Conservation (phyloP, 1,140 invertebrate species). For the Calephelis nemesis region DNA sequence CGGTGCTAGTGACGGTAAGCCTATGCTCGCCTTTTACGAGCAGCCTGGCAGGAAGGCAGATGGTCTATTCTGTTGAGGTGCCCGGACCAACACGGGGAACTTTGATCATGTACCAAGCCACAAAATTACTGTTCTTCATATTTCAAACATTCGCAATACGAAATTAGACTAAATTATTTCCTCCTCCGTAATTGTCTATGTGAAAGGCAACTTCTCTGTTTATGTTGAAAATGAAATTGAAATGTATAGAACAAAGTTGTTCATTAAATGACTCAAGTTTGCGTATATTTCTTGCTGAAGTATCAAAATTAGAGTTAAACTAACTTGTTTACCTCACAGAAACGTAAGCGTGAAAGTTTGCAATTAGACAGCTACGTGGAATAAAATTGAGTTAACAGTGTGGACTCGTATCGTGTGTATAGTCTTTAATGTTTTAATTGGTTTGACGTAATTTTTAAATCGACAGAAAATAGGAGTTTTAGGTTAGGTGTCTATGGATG, state of each 20-base stretch:
- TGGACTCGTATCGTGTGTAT: background rate
- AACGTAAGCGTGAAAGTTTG: constrained; percentile 65
- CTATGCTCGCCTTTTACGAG: no score
- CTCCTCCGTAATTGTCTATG: constrained; percentile 26
- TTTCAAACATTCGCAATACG: constrained; percentile 4
- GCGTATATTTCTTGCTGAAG: constrained; percentile 58
- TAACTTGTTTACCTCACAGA: constrained; percentile 66
- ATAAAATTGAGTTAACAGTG: constrained; percentile 38
- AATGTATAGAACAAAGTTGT: constrained; percentile 65
- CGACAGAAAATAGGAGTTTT: no score
- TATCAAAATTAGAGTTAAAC: constrained; percentile 66
- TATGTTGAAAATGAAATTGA: constrained; percentile 61
- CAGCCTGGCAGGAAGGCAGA: no score
- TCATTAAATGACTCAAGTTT: constrained; percentile 65
- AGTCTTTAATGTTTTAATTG: background rate
- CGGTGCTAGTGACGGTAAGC: no score
- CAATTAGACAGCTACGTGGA: constrained; percentile 47
- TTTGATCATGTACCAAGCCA: no score
- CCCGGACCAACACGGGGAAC: no score
- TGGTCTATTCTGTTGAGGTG: no score
- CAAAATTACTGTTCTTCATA: background rate
- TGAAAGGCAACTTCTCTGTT: constrained; percentile 42
- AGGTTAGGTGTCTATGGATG: no score
- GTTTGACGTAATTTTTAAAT: no score
- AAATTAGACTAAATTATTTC: background rate